Evolutionary conservation across 2,113 vertebrate genomes (phyloP).

Genomic region (Pristiophorus japonicus): DNA sequence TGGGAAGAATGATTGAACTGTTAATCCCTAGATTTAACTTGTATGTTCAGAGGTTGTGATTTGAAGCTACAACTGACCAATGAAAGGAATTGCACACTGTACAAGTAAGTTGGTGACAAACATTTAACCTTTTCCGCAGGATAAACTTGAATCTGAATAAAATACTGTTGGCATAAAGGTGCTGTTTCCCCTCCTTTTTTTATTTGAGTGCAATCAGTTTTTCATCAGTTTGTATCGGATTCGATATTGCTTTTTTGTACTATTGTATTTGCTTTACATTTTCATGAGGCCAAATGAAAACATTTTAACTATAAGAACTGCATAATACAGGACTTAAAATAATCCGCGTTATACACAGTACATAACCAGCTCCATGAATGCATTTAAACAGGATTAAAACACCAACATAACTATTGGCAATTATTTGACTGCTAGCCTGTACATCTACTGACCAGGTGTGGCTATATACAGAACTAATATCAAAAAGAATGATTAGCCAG

Average conservation of each 20-base stretch:
- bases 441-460: too few species aligned
- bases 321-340: not conserved
- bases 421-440: too few species aligned
- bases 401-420: not conserved
- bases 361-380: not conserved
- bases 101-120: not conserved
- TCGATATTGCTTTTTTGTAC: not conserved
- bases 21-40: not conserved
- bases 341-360: not conserved
- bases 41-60: not conserved
- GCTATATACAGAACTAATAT: not conserved
- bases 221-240: not conserved
- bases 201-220: not conserved
- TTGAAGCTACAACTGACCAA: not conserved
- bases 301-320: not conserved
- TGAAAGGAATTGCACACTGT: not conserved
- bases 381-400: not conserved
- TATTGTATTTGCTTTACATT: not conserved
- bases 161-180: too few species aligned
- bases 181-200: not conserved
- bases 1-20: not conserved
- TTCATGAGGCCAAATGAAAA: not conserved
- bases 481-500: not conserved
- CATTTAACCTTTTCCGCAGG: not conserved
- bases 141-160: too few species aligned